Base-by-base conservation (phyloP, 2,888 invertebrate species). In the Philereme transversata region DNA sequence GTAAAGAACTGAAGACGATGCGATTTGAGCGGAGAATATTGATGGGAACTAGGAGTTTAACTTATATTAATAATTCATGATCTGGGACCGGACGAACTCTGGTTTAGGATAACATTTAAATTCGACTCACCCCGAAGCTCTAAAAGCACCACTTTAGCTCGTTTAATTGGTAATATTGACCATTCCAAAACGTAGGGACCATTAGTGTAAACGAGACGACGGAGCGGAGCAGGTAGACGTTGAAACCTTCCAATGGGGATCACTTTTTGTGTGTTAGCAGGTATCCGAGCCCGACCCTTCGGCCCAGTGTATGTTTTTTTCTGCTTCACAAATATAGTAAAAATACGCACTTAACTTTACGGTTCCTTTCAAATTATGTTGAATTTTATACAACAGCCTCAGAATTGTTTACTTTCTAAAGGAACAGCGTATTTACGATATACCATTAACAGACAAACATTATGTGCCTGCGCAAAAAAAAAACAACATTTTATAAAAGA, bases 141-240 rank as follows among this genome's bases (percentile, higher is more conserved):
- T 80, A 78, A 84, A 82, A 82, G 75, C 76, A 82, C 81, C 79
- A 86, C 82, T 86, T 86, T 81, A 74, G 77, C 75, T 82, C 73
- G 70, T 83, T 87, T 89, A 88, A 88, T 90, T 89, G 87, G 87
- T 85, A 84, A 81, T 85, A 84, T 86, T 88, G 87, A 85, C 78
- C 79, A 78, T 86, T 87, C 81, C 78, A 82, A 67, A 70, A 87
- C 77, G 76, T 80, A 75, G 76, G 76, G 75, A 77, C 86, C 81
- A 85, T 88, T 86, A 84, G 84, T 85, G 79, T 82, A 87, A 84
- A 81, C 78, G 80, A 84, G 82, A 83, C 78, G 82, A 83, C 78
- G 80, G 80, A 76, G 73, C 77, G 68, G 73, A 79, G 90, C 90
- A 90, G 90, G 91, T 91, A 91, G 84, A 78, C 81, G 83, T 75